Evolutionary conservation across 2,113 vertebrate species (phyloP).

Genomic region (Heterotilapia buettikoferi): DNA sequence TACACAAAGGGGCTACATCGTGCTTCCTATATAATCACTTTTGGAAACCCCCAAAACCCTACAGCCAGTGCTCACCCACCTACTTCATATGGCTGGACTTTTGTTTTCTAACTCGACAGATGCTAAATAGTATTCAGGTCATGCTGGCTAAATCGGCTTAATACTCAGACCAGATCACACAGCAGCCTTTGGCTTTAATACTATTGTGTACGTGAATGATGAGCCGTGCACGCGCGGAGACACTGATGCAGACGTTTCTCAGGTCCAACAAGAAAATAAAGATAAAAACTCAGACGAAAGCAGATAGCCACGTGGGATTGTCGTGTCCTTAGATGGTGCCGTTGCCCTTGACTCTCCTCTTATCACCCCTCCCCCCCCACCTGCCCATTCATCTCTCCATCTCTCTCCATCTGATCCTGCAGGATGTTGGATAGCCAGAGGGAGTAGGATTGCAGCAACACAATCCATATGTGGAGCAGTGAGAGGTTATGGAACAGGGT

Average conservation of each 20-base stretch:
- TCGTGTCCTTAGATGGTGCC: constrained; percentile 45
- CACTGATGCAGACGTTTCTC: constrained; percentile 27
- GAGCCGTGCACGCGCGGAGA: neutral
- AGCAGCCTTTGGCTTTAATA: constrained; percentile 24
- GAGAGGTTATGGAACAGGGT: constrained; percentile 40
- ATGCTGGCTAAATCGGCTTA: constrained; percentile 51
- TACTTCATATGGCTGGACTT: constrained; percentile 16
- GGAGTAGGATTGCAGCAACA: constrained; percentile 60
- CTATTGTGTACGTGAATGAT: constrained; percentile 29
- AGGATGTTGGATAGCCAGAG: constrained; percentile 50
- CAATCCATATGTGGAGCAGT: constrained; percentile 48
- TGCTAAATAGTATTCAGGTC: constrained; percentile 57
- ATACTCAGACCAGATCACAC: constrained; percentile 37
- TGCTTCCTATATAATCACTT: neutral
- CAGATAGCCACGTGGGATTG: constrained; percentile 43
- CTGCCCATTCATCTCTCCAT: constrained; percentile 1
- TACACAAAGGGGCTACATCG: neutral
- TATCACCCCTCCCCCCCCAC: neutral
- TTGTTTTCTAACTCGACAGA: constrained; percentile 42
- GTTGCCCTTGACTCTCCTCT: constrained; percentile 54
- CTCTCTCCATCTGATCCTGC: constrained; percentile 48
- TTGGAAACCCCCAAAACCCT: neutral
- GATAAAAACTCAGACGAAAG: neutral
- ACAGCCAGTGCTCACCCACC: neutral
- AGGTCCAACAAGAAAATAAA: neutral